These are phyloP conservation scores for Troides helena DNA, from an alignment of 2,888 invertebrate species.

Conservation along the genomic window DNA sequence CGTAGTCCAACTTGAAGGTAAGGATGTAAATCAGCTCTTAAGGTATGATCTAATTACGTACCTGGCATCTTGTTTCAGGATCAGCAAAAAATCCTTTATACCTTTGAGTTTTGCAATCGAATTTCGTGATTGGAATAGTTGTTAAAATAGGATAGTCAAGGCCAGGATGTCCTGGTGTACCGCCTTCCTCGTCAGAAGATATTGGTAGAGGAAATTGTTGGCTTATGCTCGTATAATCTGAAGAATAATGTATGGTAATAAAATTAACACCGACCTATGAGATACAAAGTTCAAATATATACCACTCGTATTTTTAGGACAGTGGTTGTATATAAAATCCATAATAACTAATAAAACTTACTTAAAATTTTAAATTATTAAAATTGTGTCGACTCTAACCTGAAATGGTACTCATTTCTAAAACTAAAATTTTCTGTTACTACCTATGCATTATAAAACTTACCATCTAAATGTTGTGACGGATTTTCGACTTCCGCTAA, in stretches of 20 bases:
- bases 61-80: conserved; percentile 92
- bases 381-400: background rate
- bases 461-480: conserved; percentile 72
- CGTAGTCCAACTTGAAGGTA: no score
- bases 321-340: no score
- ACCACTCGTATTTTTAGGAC: no score
- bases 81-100: conserved; percentile 96
- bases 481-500: conserved; percentile 62
- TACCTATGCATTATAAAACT: conserved; percentile 33
- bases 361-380: background rate
- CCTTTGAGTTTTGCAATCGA: conserved; percentile 90
- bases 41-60: conserved; percentile 50
- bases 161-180: conserved; percentile 84
- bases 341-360: background rate
- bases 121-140: conserved; percentile 87
- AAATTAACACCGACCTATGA: background rate
- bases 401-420: background rate
- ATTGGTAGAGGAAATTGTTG: conserved; percentile 66
- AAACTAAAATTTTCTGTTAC: background rate
- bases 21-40: background rate
- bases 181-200: conserved; percentile 78
- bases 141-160: conserved; percentile 90
- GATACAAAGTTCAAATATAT: background rate
- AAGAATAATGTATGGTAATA: conserved; percentile 29
- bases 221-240: conserved; percentile 55